phyloP scores from a whole-genome alignment of 2,888 invertebrate genomes.

The Troglohyphantes excavatus region DNA sequence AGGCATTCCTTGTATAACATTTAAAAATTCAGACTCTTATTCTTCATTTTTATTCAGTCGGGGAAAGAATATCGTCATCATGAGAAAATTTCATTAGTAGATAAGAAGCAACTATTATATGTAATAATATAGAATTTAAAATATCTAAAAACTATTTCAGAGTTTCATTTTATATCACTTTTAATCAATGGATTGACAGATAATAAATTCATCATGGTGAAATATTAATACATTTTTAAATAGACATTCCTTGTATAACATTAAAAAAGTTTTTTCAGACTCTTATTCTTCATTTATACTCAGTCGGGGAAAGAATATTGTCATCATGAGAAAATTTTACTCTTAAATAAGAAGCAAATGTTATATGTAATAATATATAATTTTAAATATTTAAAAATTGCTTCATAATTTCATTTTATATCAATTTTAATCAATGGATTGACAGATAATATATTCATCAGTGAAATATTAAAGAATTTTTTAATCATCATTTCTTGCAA shows the following conservation, averaged over 20 bases:
- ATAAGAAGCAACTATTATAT: background rate
- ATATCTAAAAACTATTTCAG: too few species aligned
- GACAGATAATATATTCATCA: too few species aligned
- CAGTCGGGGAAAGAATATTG: background rate
- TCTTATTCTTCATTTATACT: background rate
- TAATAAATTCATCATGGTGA: slow-evolving; percentile 40
- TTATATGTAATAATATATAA: background rate
- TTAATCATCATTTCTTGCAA: too few species aligned
- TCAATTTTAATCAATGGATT: too few species aligned
- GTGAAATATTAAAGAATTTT: too few species aligned
- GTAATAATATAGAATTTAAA: background rate
- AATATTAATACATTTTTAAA: too few species aligned
- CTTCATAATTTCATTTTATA: too few species aligned
- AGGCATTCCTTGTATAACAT: background rate
- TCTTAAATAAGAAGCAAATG: background rate
- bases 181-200: slow-evolving; percentile 1
- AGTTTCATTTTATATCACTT: too few species aligned
- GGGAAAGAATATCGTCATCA: slow-evolving; percentile 64
- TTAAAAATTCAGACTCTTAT: background rate
- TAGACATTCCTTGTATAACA: too few species aligned
- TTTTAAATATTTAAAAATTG: too few species aligned
- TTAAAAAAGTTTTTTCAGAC: too few species aligned
- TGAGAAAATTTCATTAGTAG: background rate
- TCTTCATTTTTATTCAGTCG: slow-evolving; percentile 15
- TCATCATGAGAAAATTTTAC: background rate